Percentiles rank a stretch among this genome's conserved stretches.
phyloP scores from a whole-genome alignment of 2,113 vertebrate genomes.

The Dermatemys mawii region DNA sequence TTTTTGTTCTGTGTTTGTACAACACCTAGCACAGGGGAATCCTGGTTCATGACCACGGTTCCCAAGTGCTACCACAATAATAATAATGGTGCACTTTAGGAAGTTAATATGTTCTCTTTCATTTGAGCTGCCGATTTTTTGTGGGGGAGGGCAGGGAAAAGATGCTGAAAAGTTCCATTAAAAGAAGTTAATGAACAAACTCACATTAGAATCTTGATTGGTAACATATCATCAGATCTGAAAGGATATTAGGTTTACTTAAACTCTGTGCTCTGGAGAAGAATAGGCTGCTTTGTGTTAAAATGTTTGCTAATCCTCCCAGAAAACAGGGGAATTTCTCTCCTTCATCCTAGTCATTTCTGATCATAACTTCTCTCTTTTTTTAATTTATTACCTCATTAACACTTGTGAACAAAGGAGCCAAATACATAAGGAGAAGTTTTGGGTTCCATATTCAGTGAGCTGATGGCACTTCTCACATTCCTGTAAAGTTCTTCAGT shows the following conservation, averaged over 20 bases:
- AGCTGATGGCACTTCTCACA: fast-evolving
- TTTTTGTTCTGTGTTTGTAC: background rate
- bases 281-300: fast-evolving
- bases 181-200: background rate
- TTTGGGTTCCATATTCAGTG: background rate
- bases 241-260: background rate
- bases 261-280: background rate
- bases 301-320: background rate
- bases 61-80: background rate
- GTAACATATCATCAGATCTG: background rate
- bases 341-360: constrained; percentile 16
- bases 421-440: background rate
- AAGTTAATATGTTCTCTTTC: fast-evolving
- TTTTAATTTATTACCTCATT: background rate
- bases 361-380: background rate
- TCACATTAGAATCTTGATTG: background rate
- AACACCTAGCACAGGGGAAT: too few species aligned
- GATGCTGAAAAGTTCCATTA: background rate
- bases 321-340: constrained; percentile 66
- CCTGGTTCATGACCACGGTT: background rate
- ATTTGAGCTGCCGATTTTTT: background rate
- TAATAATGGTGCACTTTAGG: background rate
- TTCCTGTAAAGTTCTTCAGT: background rate
- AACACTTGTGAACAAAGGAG: background rate
- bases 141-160: background rate